These are phyloP conservation scores for Salticus scenicus DNA, from an alignment of 2,888 invertebrate genomes.

Conservation along the genomic window DNA sequence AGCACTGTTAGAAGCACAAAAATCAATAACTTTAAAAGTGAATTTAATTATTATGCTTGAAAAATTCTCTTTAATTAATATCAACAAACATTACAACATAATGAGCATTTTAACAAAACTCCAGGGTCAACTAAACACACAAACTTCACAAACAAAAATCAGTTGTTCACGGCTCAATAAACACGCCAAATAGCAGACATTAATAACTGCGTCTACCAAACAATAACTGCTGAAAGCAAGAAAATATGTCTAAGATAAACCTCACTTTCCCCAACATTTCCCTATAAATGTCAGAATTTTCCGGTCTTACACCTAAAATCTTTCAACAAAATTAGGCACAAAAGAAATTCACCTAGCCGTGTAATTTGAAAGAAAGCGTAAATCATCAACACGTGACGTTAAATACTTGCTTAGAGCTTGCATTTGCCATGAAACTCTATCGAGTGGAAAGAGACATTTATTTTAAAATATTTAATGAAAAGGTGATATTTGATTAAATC, in stretches of 20 bases:
- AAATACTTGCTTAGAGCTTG: not conserved
- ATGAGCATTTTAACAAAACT: too few species aligned
- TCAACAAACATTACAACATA: too few species aligned
- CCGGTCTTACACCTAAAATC: not conserved
- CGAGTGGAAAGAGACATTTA: not conserved
- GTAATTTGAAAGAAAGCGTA: not conserved
- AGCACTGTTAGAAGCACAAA: too few species aligned
- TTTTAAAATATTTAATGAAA: too few species aligned
- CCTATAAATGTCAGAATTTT: not conserved
- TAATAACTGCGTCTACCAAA: not conserved
- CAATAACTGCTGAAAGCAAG: not conserved
- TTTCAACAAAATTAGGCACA: not conserved
- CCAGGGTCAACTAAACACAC: too few species aligned
- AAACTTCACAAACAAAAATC: not conserved
- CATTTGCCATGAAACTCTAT: not conserved
- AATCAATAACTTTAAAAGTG: too few species aligned
- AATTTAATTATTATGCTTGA: too few species aligned
- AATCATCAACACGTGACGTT: not conserved
- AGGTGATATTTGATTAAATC: too few species aligned
- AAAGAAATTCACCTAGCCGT: not conserved
- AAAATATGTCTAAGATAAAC: not conserved
- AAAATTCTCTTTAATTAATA: too few species aligned
- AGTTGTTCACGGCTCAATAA: not conserved
- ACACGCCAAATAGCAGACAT: not conserved
- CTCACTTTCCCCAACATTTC: not conserved